Evolutionary conservation across 2,113 vertebrate genomes (phyloP).

Genomic region (Ornithorhynchus anatinus): DNA sequence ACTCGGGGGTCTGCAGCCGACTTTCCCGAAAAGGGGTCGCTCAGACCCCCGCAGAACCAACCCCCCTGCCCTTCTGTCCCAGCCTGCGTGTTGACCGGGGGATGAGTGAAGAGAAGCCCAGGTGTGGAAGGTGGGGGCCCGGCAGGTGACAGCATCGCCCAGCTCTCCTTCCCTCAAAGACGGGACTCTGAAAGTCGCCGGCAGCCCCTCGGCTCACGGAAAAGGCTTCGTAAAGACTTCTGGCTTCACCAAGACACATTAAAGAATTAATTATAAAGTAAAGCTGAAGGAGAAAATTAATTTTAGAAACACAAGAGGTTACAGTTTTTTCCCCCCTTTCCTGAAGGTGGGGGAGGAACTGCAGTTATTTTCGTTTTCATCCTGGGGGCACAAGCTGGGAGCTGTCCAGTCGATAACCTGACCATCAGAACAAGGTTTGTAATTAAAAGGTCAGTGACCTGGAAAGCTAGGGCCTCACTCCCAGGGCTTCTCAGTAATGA

Average conservation of each 20-base stretch:
- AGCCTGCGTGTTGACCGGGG: not conserved
- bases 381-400: conserved; percentile 74
- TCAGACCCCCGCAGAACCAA: not conserved
- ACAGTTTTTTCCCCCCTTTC: conserved; percentile 67
- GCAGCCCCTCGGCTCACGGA: conserved; percentile 43
- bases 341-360: conserved; percentile 68
- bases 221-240: conserved; percentile 53
- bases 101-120: not conserved
- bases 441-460: conserved; percentile 90
- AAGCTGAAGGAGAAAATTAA: conserved; percentile 79
- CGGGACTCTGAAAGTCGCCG: conserved; percentile 7
- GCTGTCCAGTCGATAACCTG: conserved; percentile 84
- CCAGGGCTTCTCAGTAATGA: conserved; percentile 81
- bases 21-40: not conserved
- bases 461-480: conserved; percentile 80
- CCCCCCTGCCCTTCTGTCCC: not conserved
- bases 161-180: not conserved
- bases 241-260: conserved; percentile 64
- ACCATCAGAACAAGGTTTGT: conserved; percentile 83
- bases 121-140: not conserved
- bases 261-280: conserved; percentile 80
- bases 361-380: conserved; percentile 70
- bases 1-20: no score
- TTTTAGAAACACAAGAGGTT: conserved; percentile 79
- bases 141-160: not conserved